Percentiles rank a stretch among this genome's conserved stretches.
Evolutionary conservation across 2,888 invertebrate species (phyloP).

Genomic region (Imbricaverruca yamaguchii): DNA sequence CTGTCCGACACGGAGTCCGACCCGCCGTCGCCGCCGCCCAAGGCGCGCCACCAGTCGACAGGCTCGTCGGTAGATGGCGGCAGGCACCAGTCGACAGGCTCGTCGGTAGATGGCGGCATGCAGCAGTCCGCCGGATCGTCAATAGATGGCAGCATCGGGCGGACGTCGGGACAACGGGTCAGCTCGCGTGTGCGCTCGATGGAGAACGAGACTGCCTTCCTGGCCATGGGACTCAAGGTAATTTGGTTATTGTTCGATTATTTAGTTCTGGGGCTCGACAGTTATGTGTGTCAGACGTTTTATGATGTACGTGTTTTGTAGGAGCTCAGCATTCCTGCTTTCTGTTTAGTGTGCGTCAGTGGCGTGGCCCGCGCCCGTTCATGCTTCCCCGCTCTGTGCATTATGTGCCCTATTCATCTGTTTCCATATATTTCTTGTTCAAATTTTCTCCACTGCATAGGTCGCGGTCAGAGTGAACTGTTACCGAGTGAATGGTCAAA

Average conservation of each 20-base stretch:
- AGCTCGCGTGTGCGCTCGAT: not conserved
- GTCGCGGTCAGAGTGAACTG: not conserved
- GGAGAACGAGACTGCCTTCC: not conserved
- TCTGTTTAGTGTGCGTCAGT: too few relatives aligned
- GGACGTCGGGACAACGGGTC: not conserved
- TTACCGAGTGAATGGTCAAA: too few relatives aligned
- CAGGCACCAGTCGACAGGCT: conserved; percentile 6
- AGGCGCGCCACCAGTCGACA: conserved; percentile 20
- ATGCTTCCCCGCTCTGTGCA: too few relatives aligned
- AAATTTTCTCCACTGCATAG: not conserved
- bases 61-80: conserved; percentile 14
- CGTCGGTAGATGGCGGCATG: not conserved
- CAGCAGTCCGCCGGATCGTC: conserved; percentile 2
- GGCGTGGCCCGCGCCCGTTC: too few relatives aligned
- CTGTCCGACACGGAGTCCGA: conserved; percentile 2
- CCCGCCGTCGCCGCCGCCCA: not conserved
- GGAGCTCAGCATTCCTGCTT: too few relatives aligned
- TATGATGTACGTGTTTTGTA: too few relatives aligned
- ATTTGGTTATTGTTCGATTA: too few relatives aligned
- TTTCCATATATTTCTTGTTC: too few relatives aligned
- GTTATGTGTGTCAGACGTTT: too few relatives aligned
- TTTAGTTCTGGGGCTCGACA: too few relatives aligned
- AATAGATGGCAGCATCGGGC: not conserved
- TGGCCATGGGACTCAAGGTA: not conserved
- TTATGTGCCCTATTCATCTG: too few relatives aligned